Evolutionary conservation across 2,797 vertebrate genomes (phyloP), one percentile per base, ranked within the genome.

Genomic region (Melanotaenia boesemani): DNA sequence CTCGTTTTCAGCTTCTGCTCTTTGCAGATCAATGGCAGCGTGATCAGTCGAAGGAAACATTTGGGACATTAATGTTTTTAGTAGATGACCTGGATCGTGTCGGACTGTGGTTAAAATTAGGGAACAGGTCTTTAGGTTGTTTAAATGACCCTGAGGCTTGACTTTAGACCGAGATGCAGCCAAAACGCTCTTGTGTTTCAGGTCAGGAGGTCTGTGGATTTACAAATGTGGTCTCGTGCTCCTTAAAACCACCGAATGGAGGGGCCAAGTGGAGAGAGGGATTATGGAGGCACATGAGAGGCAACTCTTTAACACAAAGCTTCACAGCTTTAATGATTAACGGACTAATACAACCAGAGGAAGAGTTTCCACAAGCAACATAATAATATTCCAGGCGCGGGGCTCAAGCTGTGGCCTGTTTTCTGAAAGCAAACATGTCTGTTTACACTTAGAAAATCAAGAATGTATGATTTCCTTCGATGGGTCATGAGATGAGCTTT

Each of bases 221-320:
- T 63, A 7, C 2, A 13, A 44, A 4, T 22, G 0, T 0, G 50
- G 64, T 77, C 77, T 10, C 44, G 44, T 80, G 74, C 60, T 80
- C 39, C 37, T 48, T 48, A 72, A 66, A 77, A 59, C 65, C 68
- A 57, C 11, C 18, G 4, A 32, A 6, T 58, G 26, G 37, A 26
- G 54, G 34, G 48, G 37, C 28, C 12, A 2, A 37, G 26, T n/a
- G 22, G 15, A 55, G 50, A 48, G 54, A 12, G 2, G 75, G 75
- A 81, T 81, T 83, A 83, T 24, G 56, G 52, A 54, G 26, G 73
- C 78, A 86, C 75, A 72, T 72, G 78, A 76, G 50, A 72, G 63
- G 12, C n/a, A 28, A 66, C 66, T 26, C 28, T 62, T 24, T 3
- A 28, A 63, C 46, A 54, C 70, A 36, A 26, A 20, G 26, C 44